Conservation (phyloP, 2,888 invertebrate genomes). For the Aphidius colemani region DNA sequence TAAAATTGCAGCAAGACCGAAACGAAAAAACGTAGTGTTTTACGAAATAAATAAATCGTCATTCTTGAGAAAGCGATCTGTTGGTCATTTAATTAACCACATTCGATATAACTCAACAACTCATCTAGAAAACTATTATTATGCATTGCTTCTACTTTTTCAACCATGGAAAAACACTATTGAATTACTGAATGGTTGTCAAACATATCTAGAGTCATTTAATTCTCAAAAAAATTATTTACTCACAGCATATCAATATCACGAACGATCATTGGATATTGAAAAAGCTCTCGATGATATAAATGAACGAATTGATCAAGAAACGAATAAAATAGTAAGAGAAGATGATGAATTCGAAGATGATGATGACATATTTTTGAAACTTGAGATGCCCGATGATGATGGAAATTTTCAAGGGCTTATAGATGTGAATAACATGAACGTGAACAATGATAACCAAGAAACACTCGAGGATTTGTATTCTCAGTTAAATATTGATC, state of each 20-base stretch:
- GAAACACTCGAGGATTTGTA: constrained; percentile 29
- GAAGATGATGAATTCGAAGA: not conserved
- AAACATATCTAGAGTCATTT: constrained; percentile 14
- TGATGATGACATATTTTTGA: too few relatives aligned
- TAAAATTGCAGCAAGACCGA: not conserved
- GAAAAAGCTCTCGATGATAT: constrained; percentile 13
- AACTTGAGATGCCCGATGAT: not conserved
- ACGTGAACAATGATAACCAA: too few relatives aligned
- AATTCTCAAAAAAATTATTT: not conserved
- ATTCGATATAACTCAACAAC: not conserved
- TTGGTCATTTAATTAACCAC: constrained; percentile 4
- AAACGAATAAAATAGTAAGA: not conserved
- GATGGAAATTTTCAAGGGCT: constrained; percentile 13
- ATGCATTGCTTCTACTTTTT: constrained; percentile 8
- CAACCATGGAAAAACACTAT: constrained; percentile 12
- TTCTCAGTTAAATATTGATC: constrained; percentile 40
- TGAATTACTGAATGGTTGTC: constrained; percentile 6
- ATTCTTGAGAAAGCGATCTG: constrained; percentile 35
- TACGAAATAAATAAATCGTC: constrained; percentile 23
- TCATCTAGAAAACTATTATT: constrained; percentile 2
- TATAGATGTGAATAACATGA: constrained; percentile 6
- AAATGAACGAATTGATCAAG: constrained; percentile 1
- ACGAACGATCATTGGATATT: constrained; percentile 7
- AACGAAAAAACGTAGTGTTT: constrained; percentile 12
- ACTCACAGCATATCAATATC: constrained; percentile 14